Base-by-base conservation (phyloP, 2,888 invertebrate species). In the Synanthedon andrenaeformis region DNA sequence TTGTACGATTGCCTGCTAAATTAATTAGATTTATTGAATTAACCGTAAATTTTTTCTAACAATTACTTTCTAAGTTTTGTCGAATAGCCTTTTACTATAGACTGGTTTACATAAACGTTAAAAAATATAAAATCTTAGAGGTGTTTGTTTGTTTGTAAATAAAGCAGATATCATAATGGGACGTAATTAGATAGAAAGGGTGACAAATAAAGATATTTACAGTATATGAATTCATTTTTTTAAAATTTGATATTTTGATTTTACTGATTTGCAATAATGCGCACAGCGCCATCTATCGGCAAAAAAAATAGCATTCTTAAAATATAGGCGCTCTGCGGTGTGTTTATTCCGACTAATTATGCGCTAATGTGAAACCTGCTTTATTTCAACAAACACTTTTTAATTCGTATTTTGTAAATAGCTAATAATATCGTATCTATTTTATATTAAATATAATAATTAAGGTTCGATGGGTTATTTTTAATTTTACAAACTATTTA, bases 361-460 rank as follows among this genome's bases (percentile, higher is more conserved):
- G 35, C 10, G 1, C 35, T 10, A 35, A 10, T 35, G 3, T 35
- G 35, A 35, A 35, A 35, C 35, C 35, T 35, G 35, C 35, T 35
- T 35, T 35, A 35, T 35, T 35, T 35, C 35, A 10, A 35, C 35
- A 35, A 35, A 35, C 35, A 82, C 83, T 81, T 73, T 82, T 80
- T 85, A 84, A 86, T 82, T 82, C 72, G 85, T 85, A 87, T 84
- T 82, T 82, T 86, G 87, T 87, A 86, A 82, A 87, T 87, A 87
- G 83, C 80, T 82, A 84, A 76, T 86, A 86, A 85, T 35, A 35
- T 83, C 82, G 74, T 85, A 86, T 87, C 86, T 87, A 86, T 86
- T 86, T 85, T 86, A 84, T 85, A 85, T 82, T 85, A 79, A 82
- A 82, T 82, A 79, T 78, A 71, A 79, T 78, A 72, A 67, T 70